phyloP scores from a whole-genome alignment of 2,113 vertebrate genomes.

The Gasterosteus nipponicus region DNA sequence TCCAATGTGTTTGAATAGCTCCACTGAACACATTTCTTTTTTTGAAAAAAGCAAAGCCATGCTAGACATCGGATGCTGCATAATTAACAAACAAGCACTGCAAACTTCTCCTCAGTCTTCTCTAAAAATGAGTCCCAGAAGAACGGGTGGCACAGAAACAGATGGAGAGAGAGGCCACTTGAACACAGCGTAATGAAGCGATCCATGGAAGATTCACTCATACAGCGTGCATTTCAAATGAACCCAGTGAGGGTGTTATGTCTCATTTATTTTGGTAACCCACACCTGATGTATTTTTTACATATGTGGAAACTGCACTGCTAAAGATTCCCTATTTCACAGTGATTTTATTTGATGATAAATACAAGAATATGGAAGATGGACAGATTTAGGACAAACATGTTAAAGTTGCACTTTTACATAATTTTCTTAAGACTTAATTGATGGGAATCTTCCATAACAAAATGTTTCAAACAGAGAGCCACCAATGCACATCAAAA shows the following conservation, averaged over 20 bases:
- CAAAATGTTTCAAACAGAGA: conserved; percentile 27
- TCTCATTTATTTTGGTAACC: conserved; percentile 64
- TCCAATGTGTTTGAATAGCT: conserved; percentile 62
- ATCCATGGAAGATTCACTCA: conserved; percentile 62
- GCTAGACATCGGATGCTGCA: conserved; percentile 64
- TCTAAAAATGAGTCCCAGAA: conserved; percentile 67
- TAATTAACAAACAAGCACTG: conserved; percentile 71
- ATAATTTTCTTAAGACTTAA: conserved; percentile 18
- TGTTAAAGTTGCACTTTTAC: conserved; percentile 27
- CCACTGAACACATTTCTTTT: conserved; percentile 67
- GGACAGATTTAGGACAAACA: not conserved
- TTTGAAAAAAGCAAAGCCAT: conserved; percentile 40
- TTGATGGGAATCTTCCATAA: conserved; percentile 17
- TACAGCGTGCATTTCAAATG: conserved; percentile 59
- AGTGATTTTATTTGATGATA: conserved; percentile 33
- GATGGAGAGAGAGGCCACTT: conserved; percentile 75
- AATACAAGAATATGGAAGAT: conserved; percentile 45
- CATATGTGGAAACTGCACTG: conserved; percentile 41
- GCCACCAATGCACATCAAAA: conserved; percentile 41
- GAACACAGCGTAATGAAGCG: conserved; percentile 69
- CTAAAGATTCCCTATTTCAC: conserved; percentile 29
- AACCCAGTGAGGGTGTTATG: conserved; percentile 55
- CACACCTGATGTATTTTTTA: conserved; percentile 61
- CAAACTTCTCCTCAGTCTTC: conserved; percentile 60
- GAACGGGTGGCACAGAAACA: conserved; percentile 67